Conservation (phyloP, 2,113 vertebrate species). For the Micronisus gabar region DNA sequence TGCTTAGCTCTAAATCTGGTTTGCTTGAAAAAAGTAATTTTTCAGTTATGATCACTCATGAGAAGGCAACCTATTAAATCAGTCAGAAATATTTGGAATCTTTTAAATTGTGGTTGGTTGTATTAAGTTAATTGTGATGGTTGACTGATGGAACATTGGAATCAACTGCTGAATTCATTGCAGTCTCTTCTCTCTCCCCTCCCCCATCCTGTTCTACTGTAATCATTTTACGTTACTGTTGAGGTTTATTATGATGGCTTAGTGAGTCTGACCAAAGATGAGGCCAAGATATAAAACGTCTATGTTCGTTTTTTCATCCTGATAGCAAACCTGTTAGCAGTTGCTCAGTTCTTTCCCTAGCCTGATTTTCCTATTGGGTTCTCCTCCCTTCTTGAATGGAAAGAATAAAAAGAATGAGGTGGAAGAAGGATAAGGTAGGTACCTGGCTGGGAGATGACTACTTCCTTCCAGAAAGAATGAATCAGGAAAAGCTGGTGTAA, state of each 20-base stretch:
- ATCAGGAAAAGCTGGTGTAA: not conserved
- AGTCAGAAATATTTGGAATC: not conserved
- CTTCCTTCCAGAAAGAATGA: not conserved
- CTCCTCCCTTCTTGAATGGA: not conserved
- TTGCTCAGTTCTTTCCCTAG: not conserved
- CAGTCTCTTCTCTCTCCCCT: not conserved
- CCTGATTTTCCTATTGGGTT: not conserved
- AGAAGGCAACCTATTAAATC: not conserved
- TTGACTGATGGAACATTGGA: not conserved
- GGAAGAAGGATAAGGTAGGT: not conserved
- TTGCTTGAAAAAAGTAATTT: not conserved
- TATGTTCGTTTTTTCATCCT: not conserved
- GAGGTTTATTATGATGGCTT: not conserved
- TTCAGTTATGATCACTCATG: not conserved
- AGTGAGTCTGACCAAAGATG: not conserved
- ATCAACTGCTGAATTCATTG: not conserved
- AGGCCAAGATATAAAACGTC: not conserved
- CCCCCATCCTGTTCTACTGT: not conserved
- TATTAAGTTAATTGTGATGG: not conserved
- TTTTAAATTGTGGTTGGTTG: not conserved
- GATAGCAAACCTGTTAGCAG: not conserved
- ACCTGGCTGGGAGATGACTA: not conserved
- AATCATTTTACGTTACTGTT: not conserved
- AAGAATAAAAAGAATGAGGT: not conserved
- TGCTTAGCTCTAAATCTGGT: not conserved